These are phyloP conservation scores for Myotis findleyi DNA, from an alignment of 2,797 vertebrate species.

Conservation along the genomic window DNA sequence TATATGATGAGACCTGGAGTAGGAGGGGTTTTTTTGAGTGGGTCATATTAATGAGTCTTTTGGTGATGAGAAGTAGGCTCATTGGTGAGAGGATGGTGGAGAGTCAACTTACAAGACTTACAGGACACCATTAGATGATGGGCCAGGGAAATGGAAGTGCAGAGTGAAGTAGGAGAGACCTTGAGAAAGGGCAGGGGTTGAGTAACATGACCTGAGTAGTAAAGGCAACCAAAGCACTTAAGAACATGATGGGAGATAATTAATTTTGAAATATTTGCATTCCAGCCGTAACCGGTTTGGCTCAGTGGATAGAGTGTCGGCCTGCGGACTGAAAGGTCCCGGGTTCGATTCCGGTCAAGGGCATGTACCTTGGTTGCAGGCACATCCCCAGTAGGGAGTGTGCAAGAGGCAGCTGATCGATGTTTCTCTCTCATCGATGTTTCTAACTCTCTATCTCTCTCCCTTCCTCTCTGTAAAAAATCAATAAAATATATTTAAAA, in stretches of 20 bases:
- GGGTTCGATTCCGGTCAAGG: no score
- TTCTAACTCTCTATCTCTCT: no score
- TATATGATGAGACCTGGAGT: not conserved
- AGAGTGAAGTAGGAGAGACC: not conserved
- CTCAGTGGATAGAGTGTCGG: no score
- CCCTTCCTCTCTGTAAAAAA: no score
- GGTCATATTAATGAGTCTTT: not conserved
- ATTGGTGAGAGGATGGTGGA: not conserved
- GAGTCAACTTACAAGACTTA: not conserved
- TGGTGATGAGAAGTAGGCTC: not conserved
- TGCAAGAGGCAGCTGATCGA: no score
- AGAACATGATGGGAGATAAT: not conserved
- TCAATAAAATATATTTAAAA: no score
- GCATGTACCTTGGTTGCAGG: no score
- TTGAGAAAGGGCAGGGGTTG: not conserved
- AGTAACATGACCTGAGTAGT: fast-evolving
- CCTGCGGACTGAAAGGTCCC: no score
- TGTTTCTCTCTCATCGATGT: no score
- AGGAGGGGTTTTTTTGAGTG: not conserved
- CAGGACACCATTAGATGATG: not conserved
- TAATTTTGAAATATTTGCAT: not conserved
- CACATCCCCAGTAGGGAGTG: no score
- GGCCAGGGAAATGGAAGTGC: not conserved
- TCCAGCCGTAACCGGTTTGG: not conserved
- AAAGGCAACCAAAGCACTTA: not conserved